A percentile compares a stretch with the other conserved stretches of the same genome.
Conservation (phyloP, 92 coral and sea anemone species). For the Siderastrea radians region DNA sequence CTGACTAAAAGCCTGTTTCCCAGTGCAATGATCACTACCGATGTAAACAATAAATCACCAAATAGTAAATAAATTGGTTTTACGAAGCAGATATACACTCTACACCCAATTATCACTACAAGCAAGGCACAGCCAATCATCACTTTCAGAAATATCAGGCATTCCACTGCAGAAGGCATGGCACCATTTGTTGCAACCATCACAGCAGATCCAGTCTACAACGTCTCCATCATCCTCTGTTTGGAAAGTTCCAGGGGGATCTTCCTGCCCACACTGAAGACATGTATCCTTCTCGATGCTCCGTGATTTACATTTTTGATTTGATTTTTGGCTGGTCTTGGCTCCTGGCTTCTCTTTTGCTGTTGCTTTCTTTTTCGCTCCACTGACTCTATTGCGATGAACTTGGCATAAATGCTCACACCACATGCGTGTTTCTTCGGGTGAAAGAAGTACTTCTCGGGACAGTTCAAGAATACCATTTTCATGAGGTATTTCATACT, state of each 20-base stretch:
- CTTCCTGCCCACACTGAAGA: too few species aligned
- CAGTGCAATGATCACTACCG: too few species aligned
- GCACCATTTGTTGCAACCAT: constrained; percentile 48
- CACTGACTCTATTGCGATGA: constrained; percentile 34
- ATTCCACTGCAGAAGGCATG: constrained; percentile 51
- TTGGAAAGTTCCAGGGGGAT: too few species aligned
- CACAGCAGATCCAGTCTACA: constrained; percentile 41
- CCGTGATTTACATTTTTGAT: too few species aligned
- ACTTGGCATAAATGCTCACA: constrained; percentile 48
- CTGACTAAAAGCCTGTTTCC: too few species aligned
- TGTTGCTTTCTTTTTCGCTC: too few species aligned
- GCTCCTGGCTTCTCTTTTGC: too few species aligned
- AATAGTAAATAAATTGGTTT: too few species aligned
- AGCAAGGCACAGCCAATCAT: constrained; percentile 43
- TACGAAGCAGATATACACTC: not conserved
- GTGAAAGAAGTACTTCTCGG: constrained; percentile 47
- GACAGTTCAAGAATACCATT: constrained; percentile 27
- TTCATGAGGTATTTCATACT: constrained; percentile 35
- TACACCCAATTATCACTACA: constrained; percentile 25
- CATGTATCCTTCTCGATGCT: too few species aligned
- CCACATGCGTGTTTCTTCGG: constrained; percentile 41
- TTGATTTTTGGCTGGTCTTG: too few species aligned
- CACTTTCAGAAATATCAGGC: constrained; percentile 2
- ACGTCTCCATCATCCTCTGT: too few species aligned
- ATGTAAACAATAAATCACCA: too few species aligned